Base-by-base conservation (phyloP, 92 coral and sea anemone genomes). In the Phenganax stokvisi region DNA sequence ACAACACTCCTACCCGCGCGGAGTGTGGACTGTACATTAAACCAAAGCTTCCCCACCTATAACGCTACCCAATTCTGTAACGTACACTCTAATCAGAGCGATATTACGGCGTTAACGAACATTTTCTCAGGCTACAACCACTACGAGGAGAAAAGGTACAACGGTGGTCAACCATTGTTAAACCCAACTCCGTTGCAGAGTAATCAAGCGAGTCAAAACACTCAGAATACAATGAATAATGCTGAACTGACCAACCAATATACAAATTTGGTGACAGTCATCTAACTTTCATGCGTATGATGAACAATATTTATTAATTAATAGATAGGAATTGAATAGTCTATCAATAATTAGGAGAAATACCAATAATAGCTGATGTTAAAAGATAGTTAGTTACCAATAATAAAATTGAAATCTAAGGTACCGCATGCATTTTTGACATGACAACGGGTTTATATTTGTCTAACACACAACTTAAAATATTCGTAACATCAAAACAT, bases 181-280 rank as follows among this genome's bases (percentile, higher is more conserved):
- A 65, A 37, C 47, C 47, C 80, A 17, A 75, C 25, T 20, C 63
- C 80, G 64, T 75, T 75, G 12, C 80, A 56, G 80, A n/a, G 63
- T 65, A 75, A 27, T 29, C 47, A 75, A 75, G 80, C 64, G 63
- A 20, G 27, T 30, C 80, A 75, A 56, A 11, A 29, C 63, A 75
- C 62, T 75, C 63, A 75, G 51, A 52, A 54, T 56, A 52, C 60
- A 57, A 56, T 56, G 25, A 20, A 44, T 51, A 68, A 68, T 53
- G 16, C 63, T 55, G 80, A 75, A 75, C 64, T 75, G 17, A 6
- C 61, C 7, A 75, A 56, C 56, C 80, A 75, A 44, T 75, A 75
- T 17, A 75, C 64, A 27, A 75, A 75, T 59, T 10, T 75, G 57
- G 80, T 75, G 15, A 57, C 62, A 9, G 80, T 75, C 5, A 12